Evolutionary conservation across 2,797 vertebrate species (phyloP).

Genomic region (Tamandua tetradactyla): DNA sequence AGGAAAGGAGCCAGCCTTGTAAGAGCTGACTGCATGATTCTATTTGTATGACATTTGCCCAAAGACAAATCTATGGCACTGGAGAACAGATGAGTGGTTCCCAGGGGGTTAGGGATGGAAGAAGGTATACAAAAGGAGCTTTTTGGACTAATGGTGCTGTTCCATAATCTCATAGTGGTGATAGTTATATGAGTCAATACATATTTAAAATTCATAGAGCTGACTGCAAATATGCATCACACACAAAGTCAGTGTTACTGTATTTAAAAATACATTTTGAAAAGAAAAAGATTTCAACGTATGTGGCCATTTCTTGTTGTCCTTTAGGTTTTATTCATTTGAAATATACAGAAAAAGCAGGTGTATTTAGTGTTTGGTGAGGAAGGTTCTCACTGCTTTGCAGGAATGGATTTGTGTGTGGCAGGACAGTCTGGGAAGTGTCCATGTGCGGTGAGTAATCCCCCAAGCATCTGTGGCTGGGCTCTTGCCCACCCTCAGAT

Average conservation of each 20-base stretch:
- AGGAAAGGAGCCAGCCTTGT: neutral
- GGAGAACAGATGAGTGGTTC: neutral
- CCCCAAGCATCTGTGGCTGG: neutral
- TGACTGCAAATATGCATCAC: neutral
- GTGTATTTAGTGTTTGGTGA: neutral
- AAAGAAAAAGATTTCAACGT: neutral
- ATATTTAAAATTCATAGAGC: neutral
- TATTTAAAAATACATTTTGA: neutral
- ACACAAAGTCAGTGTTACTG: neutral
- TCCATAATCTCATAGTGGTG: neutral
- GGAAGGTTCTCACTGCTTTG: neutral
- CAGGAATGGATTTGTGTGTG: neutral
- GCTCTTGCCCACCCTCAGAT: neutral
- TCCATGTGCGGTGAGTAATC: fast-evolving
- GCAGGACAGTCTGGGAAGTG: neutral
- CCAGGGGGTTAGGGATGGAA: neutral
- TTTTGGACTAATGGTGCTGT: neutral
- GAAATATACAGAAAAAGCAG: neutral
- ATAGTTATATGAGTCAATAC: neutral
- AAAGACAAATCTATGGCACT: neutral
- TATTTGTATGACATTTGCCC: neutral
- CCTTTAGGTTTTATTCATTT: neutral
- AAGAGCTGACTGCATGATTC: neutral
- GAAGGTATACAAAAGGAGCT: neutral
- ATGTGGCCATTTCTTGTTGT: neutral